Evolutionary conservation across 2,113 vertebrate species (phyloP), one percentile per base, ranked within the genome.

Genomic region (Passer domesticus): DNA sequence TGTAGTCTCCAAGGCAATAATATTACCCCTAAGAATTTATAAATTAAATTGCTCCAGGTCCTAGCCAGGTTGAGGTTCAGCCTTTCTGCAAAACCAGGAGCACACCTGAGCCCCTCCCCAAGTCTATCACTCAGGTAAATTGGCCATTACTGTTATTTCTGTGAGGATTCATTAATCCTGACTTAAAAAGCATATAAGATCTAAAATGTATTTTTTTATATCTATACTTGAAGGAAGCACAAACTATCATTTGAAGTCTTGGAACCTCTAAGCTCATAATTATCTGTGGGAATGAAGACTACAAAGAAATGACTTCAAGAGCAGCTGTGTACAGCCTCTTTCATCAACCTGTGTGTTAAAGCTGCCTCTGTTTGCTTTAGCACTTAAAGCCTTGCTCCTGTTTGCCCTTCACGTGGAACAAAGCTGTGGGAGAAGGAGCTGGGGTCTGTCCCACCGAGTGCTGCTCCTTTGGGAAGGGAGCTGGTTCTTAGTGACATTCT

Each of bases 331-430:
- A 5, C 0, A 1, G 74, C 62, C 0, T 4, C 82, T 88, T 94
- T 88, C 85, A 92, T 94, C 88, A 88, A 11, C 78, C 82, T 39
- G 47, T 24, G 66, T 70, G 85, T 69, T 80, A 62, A 46, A 31
- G 43, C 69, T 46, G 13, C 1, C 20, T 85, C 74, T 87, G 58
- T 90, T 94, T 84, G 88, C 63, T 79, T 87, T 76, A 76, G 75
- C 15, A 25, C 78, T 91, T 82, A 46, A 91, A 82, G 44, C 44
- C 81, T 47, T 21, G 63, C 85, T 96, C 70, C 70, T 80, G 53
- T 95, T 95, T 94, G 88, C 75, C 75, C 82, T 92, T 90, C 75
- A 41, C 60, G 21, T 21, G 22, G 59, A 79, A 43, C 21, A 27
- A 49, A 25, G 44, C 62, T 84, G 59, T 84, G 67, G 81, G 85